Evolutionary conservation across 2,888 invertebrate genomes (phyloP).

Genomic region (Polia nebulosa): DNA sequence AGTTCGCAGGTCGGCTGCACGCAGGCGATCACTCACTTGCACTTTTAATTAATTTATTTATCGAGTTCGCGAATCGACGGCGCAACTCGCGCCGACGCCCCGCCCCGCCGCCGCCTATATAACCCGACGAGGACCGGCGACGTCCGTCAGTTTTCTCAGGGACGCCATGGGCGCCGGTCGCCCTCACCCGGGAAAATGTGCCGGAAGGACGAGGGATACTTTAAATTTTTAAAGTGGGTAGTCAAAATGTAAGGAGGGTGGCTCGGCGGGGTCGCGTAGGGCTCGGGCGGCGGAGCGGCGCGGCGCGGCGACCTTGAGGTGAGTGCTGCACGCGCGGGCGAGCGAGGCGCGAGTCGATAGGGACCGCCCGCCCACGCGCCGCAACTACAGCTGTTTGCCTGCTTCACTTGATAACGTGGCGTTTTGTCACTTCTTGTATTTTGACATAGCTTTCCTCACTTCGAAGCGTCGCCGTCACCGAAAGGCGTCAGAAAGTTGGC

Average conservation of each 20-base stretch:
- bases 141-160: slow-evolving; percentile 89
- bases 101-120: slow-evolving; percentile 87
- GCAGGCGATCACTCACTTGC: slow-evolving; percentile 90
- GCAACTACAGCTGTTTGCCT: slow-evolving; percentile 86
- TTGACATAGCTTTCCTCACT: slow-evolving; percentile 55
- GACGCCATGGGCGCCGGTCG: slow-evolving; percentile 82
- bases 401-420: slow-evolving; percentile 80
- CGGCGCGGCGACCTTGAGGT: slow-evolving; percentile 86
- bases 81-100: slow-evolving; percentile 89
- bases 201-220: slow-evolving; percentile 85
- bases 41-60: slow-evolving; percentile 92
- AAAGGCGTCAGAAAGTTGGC: slow-evolving; percentile 29
- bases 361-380: slow-evolving; percentile 84
- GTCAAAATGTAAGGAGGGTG: slow-evolving; percentile 78
- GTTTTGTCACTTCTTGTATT: slow-evolving; percentile 66
- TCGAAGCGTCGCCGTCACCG: slow-evolving; percentile 13
- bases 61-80: slow-evolving; percentile 90
- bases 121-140: slow-evolving; percentile 80
- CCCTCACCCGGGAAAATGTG: slow-evolving; percentile 79
- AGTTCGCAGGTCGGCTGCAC: slow-evolving; percentile 85
- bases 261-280: slow-evolving; percentile 77
- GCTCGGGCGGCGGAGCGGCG: slow-evolving; percentile 72
- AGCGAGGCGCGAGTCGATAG: slow-evolving; percentile 81
- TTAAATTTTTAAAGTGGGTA: slow-evolving; percentile 78
- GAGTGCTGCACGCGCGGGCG: slow-evolving; percentile 83